Percentiles rank a stretch among this genome's conserved stretches.
phyloP scores from a whole-genome alignment of 2,797 vertebrate genomes.

The Brachyalestes nurse region DNA sequence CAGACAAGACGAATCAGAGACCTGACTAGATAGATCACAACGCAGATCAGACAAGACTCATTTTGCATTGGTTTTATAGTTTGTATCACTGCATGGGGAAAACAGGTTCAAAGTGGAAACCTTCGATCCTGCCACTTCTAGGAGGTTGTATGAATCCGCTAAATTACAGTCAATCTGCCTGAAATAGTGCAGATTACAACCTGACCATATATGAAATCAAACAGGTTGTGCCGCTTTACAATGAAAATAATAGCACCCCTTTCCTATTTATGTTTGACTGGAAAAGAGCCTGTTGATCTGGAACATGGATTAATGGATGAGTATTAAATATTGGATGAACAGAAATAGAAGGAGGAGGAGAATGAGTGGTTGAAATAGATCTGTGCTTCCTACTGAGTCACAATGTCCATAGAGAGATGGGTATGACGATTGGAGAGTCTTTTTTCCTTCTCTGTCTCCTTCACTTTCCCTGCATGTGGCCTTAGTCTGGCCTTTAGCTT shows the following conservation, averaged over 20 bases:
- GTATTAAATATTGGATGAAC: not conserved
- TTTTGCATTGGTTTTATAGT: no score
- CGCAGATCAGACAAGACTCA: no score
- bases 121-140: no score
- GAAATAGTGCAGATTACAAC: no score
- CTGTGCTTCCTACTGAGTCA: slow-evolving; percentile 7
- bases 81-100: no score
- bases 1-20: no score
- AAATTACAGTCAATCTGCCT: no score
- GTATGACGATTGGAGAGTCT: no score
- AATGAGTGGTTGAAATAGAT: not conserved
- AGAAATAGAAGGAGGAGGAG: not conserved
- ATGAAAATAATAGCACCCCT: not conserved
- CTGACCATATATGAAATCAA: not conserved
- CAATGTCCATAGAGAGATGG: not conserved
- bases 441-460: not conserved
- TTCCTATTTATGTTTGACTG: not conserved
- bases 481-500: slow-evolving; percentile 33
- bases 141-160: no score
- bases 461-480: slow-evolving; percentile 2
- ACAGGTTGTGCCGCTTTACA: not conserved
- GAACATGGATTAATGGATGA: not conserved
- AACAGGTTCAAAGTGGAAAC: no score
- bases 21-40: no score
- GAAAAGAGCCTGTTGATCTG: not conserved